phyloP scores from a whole-genome alignment of 2,888 invertebrate species.

The Argyra leucocephala region DNA sequence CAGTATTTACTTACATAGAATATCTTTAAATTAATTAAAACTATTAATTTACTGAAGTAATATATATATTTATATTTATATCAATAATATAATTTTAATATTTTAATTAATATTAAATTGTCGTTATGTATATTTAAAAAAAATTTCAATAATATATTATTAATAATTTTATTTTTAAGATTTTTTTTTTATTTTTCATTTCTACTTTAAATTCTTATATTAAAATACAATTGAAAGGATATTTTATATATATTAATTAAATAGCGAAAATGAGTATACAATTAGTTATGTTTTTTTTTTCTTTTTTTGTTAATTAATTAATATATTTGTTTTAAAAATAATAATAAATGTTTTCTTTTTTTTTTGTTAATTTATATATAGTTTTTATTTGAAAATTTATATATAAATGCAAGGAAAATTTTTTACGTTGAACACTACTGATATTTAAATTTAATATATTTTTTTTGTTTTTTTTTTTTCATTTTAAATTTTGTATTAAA shows the following conservation, averaged over 20 bases:
- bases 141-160: neutral
- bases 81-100: neutral
- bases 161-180: neutral
- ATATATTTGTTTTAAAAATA: slow-evolving; percentile 8
- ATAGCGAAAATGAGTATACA: slow-evolving; percentile 6
- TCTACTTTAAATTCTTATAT: neutral
- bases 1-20: too few species aligned
- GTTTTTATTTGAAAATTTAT: neutral
- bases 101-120: neutral
- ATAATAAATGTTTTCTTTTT: neutral
- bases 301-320: neutral
- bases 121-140: neutral
- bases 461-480: slow-evolving; percentile 8
- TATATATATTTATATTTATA: too few species aligned
- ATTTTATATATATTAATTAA: neutral
- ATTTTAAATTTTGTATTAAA: neutral
- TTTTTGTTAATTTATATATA: neutral
- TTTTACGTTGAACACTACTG: slow-evolving; percentile 11
- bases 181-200: neutral
- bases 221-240: neutral
- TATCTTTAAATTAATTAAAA: too few species aligned
- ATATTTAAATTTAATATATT: slow-evolving; percentile 4
- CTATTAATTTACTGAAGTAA: too few species aligned
- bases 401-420: slow-evolving; percentile 10
- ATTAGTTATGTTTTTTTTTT: neutral